Evolutionary conservation across 2,797 vertebrate species (phyloP), one percentile per base, ranked within the genome.

Genomic region (Myoxocephalus aenaeus): DNA sequence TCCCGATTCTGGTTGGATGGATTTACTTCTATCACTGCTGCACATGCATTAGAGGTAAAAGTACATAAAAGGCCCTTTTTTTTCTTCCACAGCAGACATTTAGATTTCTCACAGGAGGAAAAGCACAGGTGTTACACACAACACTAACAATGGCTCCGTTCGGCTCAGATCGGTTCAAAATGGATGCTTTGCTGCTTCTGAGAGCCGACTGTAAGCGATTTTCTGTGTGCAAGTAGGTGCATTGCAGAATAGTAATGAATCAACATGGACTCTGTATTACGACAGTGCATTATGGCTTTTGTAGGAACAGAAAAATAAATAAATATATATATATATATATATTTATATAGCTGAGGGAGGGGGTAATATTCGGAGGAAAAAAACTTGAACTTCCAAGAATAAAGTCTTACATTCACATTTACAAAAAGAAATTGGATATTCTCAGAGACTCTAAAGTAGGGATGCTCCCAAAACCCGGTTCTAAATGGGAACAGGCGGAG

Each of bases 11-110:
- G 14, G 1, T 44, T 7, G 44, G 2, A 15, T 32, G 62, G 17
- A 58, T 71, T 63, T 70, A 17, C 7, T 63, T 57, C 46, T 15
- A 44, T 65, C 51, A 40, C 44, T 58, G 50, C 27, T 67, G 8
- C n/a, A 40, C 40, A 29, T 29, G 14, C 9, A 51, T 18, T 9
- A 17, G 22, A 48, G 9, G 65, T 12, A 22, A 4, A 65, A 25
- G 4, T 2, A 25, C 27, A 36, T n/a, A 34, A 20, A 0, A 10
- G 7, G 61, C 9, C 48, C 36, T 14, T 66, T 25, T 53, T 51
- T 36, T 6, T 29, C n/a, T 29, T 13, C 34, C 29, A 51, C 20
- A 36, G 64, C 20, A 22, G 27, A 36, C 64, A 22, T 65, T 50
- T 22, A n/a, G 14, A 38, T 10, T 36, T 66, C 7, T 36, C 6